A percentile compares a stretch with the other conserved stretches of the same genome.
These are phyloP conservation scores for Orchesella flavescens DNA, from an alignment of 2,888 invertebrate genomes.

Conservation along the genomic window DNA sequence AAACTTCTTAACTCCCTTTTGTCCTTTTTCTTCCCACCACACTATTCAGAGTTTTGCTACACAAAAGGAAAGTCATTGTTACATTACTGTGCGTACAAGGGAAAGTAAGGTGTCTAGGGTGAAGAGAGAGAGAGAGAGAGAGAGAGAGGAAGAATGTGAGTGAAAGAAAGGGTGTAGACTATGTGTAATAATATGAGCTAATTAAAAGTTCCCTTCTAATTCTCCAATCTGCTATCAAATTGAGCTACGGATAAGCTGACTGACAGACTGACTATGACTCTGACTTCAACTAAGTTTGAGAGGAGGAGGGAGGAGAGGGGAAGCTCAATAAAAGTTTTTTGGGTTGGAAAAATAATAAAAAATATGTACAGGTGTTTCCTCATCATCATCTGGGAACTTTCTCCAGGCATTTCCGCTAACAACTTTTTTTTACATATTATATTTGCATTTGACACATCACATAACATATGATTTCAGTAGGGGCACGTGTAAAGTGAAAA, in stretches of 20 bases:
- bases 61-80: slow-evolving; percentile 1
- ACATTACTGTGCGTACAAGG: background rate
- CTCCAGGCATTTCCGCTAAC: slow-evolving; percentile 23
- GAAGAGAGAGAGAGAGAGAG: background rate
- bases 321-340: slow-evolving; percentile 28
- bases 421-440: slow-evolving; percentile 28
- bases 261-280: background rate
- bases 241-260: slow-evolving; percentile 31
- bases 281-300: slow-evolving; percentile 1
- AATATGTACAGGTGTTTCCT: slow-evolving; percentile 31
- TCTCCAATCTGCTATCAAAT: slow-evolving; percentile 48
- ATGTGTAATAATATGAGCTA: slow-evolving; percentile 43
- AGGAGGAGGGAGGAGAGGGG: background rate
- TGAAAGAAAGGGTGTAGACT: no score
- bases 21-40: background rate
- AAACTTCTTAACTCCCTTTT: slow-evolving; percentile 1
- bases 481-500: no score
- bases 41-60: background rate
- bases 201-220: slow-evolving; percentile 59
- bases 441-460: slow-evolving; percentile 6
- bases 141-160: no score
- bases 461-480: background rate
- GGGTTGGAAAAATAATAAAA: background rate
- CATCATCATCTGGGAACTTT: slow-evolving; percentile 21
- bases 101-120: background rate